Base-by-base conservation (phyloP, 53 echinoderm and acorn worm species). In the Mesocentrotus franciscanus region DNA sequence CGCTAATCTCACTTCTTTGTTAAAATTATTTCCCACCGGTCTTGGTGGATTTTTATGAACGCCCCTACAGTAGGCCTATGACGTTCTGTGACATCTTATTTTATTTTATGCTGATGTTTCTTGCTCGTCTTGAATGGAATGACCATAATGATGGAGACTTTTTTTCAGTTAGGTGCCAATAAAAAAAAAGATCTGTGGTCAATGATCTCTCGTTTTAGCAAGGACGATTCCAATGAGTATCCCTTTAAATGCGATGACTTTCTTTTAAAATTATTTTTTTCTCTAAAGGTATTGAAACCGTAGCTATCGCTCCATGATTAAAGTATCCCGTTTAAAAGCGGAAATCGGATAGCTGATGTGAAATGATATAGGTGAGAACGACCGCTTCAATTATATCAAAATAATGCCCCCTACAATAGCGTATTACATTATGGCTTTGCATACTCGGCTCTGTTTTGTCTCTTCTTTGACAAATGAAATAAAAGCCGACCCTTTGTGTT, bases 401-500 rank as follows among this genome's bases (percentile, higher is more conserved):
- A 33, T 27, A 27, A 76, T 32, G 27, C 33, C 76, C 14, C 13
- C 15, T 29, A 33, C 33, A 76, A 76, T 10, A 33, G 14, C 76
- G 33, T 30, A 32, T 30, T 33, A 32, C 32, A 76, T 76, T 24
- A 24, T 49, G 24, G 20, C 24, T 7, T 68, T 36, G 81, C 36
- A 20, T 42, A 81, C 36, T 85, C 26, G n/a, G 7, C 57, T 9
- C 11, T 0, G 9, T n/a, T 87, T 87, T 87, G n/a, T 58, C 11
- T 58, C 8, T 26, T 92, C 74, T 92, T 75, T 92, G 71, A 26
- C 55, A 56, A 75, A 22, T 55, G 7, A 49, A 10, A 74, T 74
- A 56, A 92, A 72, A 70, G 42, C 92, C 75, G 58, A 26, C 20
- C 92, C 14, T 49, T 92, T 92, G 76, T 92, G 39, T 13, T 20